Evolutionary conservation across 2,888 invertebrate genomes (phyloP), one percentile per base, ranked within the genome.

Genomic region (Andrena dorsata): DNA sequence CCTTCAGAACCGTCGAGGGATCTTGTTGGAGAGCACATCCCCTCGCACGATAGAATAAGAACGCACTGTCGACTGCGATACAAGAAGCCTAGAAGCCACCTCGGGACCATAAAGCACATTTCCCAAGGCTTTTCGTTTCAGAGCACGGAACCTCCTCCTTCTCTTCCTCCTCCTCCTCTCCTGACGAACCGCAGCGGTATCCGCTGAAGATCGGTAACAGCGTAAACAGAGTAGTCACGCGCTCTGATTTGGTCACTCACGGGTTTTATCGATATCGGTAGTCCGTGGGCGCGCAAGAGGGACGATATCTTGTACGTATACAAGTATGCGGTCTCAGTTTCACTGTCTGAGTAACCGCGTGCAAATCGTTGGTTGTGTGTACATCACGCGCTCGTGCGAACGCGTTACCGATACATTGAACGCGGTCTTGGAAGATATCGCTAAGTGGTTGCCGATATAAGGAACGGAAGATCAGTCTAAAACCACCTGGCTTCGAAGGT

Each of bases 381-480:
- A 60, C 73, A 13, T 47, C 23, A 56, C 58, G 70, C 56, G 60
- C 32, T 66, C 65, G 26, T 51, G 60, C 49, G 58, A 49, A 63
- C 74, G 58, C 68, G 80, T 71, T 85, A 83, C 85, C 68, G 84
- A 86, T 86, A 86, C 84, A 86, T 81, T 32, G 75, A 75, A 83
- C 75, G 63, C 65, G 76, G 78, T 83, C 88, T 84, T 84, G 88
- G 90, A 91, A 92, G 92, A 92, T 92, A 93, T 91, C 90, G 92
- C 90, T 90, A 91, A 93, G 92, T 92, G 92, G 90, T 86, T 86
- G 83, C 86, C 91, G 91, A 92, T 92, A 90, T 88, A 86, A 87
- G 84, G 88, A 86, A 84, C 86, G 84, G 84, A 87, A 87, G 90
- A 90, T 90, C 92, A 92, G 92, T 92, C 86, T 86, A 85, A 87